Conservation (phyloP, 2,797 vertebrate genomes). For the Fistularia tabacaria region DNA sequence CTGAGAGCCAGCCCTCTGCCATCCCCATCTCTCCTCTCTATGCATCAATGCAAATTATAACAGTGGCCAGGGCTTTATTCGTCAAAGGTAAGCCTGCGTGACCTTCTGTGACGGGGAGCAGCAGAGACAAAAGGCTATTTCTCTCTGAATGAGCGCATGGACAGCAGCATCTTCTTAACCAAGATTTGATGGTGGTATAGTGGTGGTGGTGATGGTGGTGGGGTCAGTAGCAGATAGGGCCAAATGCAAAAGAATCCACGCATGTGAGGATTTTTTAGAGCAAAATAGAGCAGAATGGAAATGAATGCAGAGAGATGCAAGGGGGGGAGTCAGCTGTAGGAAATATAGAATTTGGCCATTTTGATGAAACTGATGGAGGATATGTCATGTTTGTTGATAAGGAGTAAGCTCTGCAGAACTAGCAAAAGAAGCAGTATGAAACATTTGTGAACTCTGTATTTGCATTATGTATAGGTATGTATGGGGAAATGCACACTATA, state of each 20-base stretch:
- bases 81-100: slow-evolving; percentile 76
- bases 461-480: slow-evolving; percentile 40
- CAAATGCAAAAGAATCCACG: slow-evolving; percentile 61
- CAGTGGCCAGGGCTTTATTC: slow-evolving; percentile 76
- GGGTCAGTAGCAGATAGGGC: slow-evolving; percentile 24
- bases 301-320: slow-evolving; percentile 49
- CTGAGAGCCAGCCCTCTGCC: slow-evolving; percentile 32
- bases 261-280: slow-evolving; percentile 46
- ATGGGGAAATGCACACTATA: neutral
- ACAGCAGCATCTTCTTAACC: slow-evolving; percentile 49
- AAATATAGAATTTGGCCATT: slow-evolving; percentile 10
- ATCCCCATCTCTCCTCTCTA: slow-evolving; percentile 56
- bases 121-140: slow-evolving; percentile 76
- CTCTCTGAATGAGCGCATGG: slow-evolving; percentile 71
- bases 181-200: neutral
- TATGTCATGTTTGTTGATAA: slow-evolving; percentile 41
- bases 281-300: slow-evolving; percentile 47
- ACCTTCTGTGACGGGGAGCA: slow-evolving; percentile 75
- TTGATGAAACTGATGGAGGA: slow-evolving; percentile 39
- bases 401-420: slow-evolving; percentile 34
- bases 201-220: neutral
- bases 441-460: slow-evolving; percentile 44
- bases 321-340: slow-evolving; percentile 15
- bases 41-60: slow-evolving; percentile 84
- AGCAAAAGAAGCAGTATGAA: slow-evolving; percentile 35